These are phyloP conservation scores for Platerodrilus igneus DNA, from an alignment of 2,888 invertebrate genomes.

Conservation along the genomic window DNA sequence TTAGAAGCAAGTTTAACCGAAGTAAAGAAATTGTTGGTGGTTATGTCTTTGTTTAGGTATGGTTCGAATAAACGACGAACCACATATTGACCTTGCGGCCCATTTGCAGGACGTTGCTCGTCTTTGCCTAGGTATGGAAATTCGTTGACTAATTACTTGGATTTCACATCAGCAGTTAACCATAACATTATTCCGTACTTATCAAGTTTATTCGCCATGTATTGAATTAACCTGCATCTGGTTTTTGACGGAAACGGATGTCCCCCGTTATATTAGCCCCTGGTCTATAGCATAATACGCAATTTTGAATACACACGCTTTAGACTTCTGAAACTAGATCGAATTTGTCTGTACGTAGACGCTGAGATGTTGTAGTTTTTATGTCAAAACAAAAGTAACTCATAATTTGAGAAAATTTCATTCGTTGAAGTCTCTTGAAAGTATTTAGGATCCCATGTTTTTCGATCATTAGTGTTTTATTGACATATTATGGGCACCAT, in stretches of 20 bases:
- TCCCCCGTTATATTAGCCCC: slow-evolving; percentile 23
- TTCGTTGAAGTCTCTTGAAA: too few relatives aligned
- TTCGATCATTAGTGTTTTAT: too few relatives aligned
- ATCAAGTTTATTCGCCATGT: slow-evolving; percentile 35
- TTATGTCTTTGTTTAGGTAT: too few relatives aligned
- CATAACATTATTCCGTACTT: slow-evolving; percentile 38
- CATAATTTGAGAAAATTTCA: too few relatives aligned
- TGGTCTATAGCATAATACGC: slow-evolving; percentile 27
- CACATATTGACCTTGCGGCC: slow-evolving; percentile 28
- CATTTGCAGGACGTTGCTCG: slow-evolving; percentile 22
- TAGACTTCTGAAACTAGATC: not conserved
- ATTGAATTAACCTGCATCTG: slow-evolving; percentile 35
- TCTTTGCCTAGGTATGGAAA: slow-evolving; percentile 9
- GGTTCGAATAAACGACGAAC: too few relatives aligned
- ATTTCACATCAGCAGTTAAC: slow-evolving; percentile 29
- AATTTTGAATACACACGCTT: slow-evolving; percentile 11
- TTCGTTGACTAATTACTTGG: not conserved
- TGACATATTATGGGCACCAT: too few relatives aligned
- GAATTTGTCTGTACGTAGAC: slow-evolving; percentile 1
- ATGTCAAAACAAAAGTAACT: too few relatives aligned
- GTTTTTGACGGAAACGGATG: slow-evolving; percentile 30
- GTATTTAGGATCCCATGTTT: too few relatives aligned
- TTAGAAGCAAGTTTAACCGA: too few relatives aligned
- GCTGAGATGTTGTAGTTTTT: not conserved
- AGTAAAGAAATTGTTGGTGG: too few relatives aligned